Base-by-base conservation (phyloP, 2,888 invertebrate genomes). In the Heliconius cydno region DNA sequence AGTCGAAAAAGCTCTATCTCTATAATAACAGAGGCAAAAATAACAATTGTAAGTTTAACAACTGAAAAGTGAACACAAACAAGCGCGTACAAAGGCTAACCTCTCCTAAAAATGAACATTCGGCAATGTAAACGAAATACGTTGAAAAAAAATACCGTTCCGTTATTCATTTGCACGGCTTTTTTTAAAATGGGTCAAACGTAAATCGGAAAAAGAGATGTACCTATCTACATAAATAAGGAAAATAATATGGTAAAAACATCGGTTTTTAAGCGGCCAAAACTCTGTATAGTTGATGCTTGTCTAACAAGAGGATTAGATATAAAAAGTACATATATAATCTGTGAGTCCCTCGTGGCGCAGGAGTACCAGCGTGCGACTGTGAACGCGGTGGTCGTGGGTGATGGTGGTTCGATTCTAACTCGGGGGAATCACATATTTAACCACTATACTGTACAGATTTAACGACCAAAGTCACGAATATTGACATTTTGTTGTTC, bases 41-140 rank as follows among this genome's bases (percentile, higher is more conserved):
- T n/a, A 68, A 68, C 70, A 70, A 41, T 41, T 25, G 70, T 41
- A 25, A 25, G 41, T 70, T 70, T 15, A 70, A 70, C 25, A 68
- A 68, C n/a, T 68, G 41, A 70, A 70, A 70, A 70, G 41, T 25
- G 41, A 25, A 46, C 13, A 70, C 70, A 46, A 70, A 70, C 70
- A 70, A 41, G 10, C 41, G 5, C 25, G 41, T 46, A 70, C 41
- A 70, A 70, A 41, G 41, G 70, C 70, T 41, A 41, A 25, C 70
- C 70, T 25, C 25, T 9, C 25, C 70, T 1, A 46, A 70, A 70
- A 70, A 41, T 41, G 15, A 70, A 70, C 41, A 70, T 70, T 70
- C 70, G 70, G 41, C 70, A 70, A 25, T 70, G 41, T 46, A 70
- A 70, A 70, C 7, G 41, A 41, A 60, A 38, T 41, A 70, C 25